Evolutionary conservation across 2,888 invertebrate species (phyloP).

Genomic region (Saturnia japonica): DNA sequence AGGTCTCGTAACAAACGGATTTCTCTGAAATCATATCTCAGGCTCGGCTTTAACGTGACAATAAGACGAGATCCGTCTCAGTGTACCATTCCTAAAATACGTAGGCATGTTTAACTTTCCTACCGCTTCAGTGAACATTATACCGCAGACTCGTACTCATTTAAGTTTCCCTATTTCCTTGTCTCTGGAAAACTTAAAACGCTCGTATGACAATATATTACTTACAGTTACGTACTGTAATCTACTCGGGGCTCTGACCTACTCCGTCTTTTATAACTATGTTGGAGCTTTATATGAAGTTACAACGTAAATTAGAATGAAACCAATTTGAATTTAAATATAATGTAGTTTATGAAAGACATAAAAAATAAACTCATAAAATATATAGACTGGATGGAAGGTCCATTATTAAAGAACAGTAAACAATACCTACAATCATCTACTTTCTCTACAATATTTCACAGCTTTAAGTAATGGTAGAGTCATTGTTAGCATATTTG

Average conservation of each 20-base stretch:
- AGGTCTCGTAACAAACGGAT: conserved; percentile 13
- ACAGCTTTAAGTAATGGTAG: too few species aligned
- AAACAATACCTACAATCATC: too few species aligned
- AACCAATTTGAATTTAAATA: background rate
- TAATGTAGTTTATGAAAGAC: background rate
- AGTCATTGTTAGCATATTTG: background rate
- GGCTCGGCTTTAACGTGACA: conserved; percentile 1
- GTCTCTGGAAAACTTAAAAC: conserved; percentile 23
- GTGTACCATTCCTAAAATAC: conserved; percentile 8
- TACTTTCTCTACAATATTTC: too few species aligned
- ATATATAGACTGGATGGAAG: background rate
- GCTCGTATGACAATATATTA: conserved; percentile 24
- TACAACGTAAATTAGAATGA: background rate
- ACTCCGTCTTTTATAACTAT: background rate
- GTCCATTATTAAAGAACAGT: background rate
- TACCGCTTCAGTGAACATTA: conserved; percentile 19
- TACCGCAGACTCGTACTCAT: conserved; percentile 20
- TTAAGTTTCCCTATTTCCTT: conserved; percentile 25
- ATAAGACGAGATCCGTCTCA: background rate
- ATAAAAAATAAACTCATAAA: too few species aligned
- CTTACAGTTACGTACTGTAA: conserved; percentile 7
- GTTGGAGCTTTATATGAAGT: background rate
- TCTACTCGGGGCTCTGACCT: background rate
- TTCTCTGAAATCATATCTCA: conserved; percentile 3
- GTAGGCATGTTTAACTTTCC: conserved; percentile 5